Base-by-base conservation (phyloP, 92 coral and sea anemone genomes). In the Heliopora coerulea region DNA sequence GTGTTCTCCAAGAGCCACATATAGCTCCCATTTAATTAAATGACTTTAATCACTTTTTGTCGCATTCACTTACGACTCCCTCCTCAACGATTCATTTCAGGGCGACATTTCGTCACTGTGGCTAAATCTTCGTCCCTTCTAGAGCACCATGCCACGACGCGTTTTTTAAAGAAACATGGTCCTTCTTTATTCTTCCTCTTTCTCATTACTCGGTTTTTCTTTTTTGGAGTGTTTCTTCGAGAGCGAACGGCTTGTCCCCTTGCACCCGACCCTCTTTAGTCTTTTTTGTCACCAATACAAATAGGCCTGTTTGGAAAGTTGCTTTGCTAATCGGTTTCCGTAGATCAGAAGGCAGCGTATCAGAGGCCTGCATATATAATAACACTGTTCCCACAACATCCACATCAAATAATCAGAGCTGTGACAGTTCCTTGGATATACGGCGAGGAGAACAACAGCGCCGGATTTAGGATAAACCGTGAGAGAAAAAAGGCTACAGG, bases 281-380 rank as follows among this genome's bases (percentile, higher is more conserved):
- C 40, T 4, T 23, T 7, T 50, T 3, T 23, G 8, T 56, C 40
- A 54, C 29, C 32, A 48, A 35, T 70, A 70, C 54, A 70, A 70
- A 70, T 70, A 70, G 77, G 61, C 61, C 30, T 56, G 61, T 27
- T 70, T 69, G 76, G 49, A 49, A 69, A 6, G 32, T 46, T 20
- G 62, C 39, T 54, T 20, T 70, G 77, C 77, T 70, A 70, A 70
- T 70, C 29, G 77, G 48, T 70, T 50, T 70, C 77, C 77, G 62
- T 50, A 33, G 77, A 70, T 70, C 77, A 70, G 62, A 70, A 70
- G 77, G 64, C 63, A 54, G 62, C 77, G 76, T 70, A 70, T 70
- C 77, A 70, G 27, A 70, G 33, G 77, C 77, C 2, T 52, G 77
- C 77, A 52, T 70, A 34, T 23, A 52, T 54, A 70, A 70, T 70